Conservation (phyloP, 37 sponge, comb jelly and placozoan genomes). For the Cliona cf. orientalis region DNA sequence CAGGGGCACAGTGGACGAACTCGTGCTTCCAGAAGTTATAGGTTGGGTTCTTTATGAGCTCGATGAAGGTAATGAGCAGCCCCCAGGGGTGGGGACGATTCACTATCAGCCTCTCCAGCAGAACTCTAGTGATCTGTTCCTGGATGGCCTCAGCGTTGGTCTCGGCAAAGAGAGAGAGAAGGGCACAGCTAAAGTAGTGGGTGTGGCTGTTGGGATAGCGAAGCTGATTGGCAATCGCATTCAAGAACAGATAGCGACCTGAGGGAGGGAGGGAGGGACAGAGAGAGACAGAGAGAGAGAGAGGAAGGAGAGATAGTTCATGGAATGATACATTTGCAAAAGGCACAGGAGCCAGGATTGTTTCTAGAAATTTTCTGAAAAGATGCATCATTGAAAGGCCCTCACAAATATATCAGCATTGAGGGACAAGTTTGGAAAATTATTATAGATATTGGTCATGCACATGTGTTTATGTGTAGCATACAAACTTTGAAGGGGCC, state of each 20-base stretch:
- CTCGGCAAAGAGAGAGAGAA: slow-evolving; percentile 93
- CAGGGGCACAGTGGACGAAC: slow-evolving; percentile 99
- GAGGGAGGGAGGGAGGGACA: neutral
- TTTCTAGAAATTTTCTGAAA: no score
- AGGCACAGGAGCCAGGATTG: no score
- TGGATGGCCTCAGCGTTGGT: slow-evolving; percentile 95
- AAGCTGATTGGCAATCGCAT: slow-evolving; percentile 98
- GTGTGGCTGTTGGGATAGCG: slow-evolving; percentile 99
- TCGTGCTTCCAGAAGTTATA: slow-evolving; percentile 99
- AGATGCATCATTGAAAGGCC: no score
- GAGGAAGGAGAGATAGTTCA: no score
- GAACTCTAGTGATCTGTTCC: slow-evolving; percentile 98
- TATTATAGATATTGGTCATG: no score
- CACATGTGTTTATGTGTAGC: no score
- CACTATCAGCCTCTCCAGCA: slow-evolving; percentile 96
- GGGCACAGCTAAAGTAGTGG: slow-evolving; percentile 98
- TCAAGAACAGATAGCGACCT: slow-evolving; percentile 98
- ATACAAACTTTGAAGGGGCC: no score
- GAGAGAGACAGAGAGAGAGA: no score
- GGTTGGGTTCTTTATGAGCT: slow-evolving; percentile 93
- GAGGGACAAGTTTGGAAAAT: no score
- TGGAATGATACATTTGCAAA: no score
- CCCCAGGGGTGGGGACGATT: slow-evolving; percentile 99
- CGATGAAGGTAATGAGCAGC: slow-evolving; percentile 99
- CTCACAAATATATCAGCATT: no score